Base-by-base conservation (phyloP, 2,888 invertebrate species). In the Mylabris sibirica region DNA sequence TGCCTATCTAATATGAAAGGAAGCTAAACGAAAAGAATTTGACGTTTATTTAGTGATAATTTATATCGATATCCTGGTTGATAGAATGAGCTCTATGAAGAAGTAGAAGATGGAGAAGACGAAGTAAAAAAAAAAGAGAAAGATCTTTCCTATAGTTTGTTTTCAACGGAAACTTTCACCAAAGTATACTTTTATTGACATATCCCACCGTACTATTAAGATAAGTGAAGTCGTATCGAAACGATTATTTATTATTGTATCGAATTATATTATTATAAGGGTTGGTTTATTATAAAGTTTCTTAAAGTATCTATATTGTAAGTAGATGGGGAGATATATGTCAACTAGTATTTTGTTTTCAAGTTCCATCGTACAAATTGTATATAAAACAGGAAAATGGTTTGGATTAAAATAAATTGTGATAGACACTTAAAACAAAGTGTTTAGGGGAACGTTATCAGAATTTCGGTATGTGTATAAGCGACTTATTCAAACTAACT, bases 41-140 rank as follows among this genome's bases (percentile, higher is more conserved):
- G 70, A 70, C 68, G 70, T 70, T 70, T 68, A 70, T 70, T 70
- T 70, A 68, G 68, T 68, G 68, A 70, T 70, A 70, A 70, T 70
- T 70, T 70, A 70, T 70, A 70, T 68, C 44, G 17, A 44, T 44
- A 44, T 44, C 44, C 44, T 44, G 44, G n/a, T 17, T 44, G 44
- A 4, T 44, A n/a, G 44, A n/a, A 8, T 44, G 44, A 5, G 30
- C 30, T 30, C 30, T 30, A n/a, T n/a, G 30, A 30, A 30, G 30
- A 30, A 30, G 30, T 6, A 30, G 3, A 30, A n/a, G n/a, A n/a
- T n/a, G n/a, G n/a, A n/a, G n/a, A 30, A 17, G 38, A 38, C 3
- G n/a, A n/a, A 44, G 12, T 1, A 0, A 6, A 44, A 44, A n/a
- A 8, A 17, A 0, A 6, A 44, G n/a, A n/a, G 6, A 17, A 44